Percentiles rank a stretch among this genome's conserved stretches.
phyloP scores from a whole-genome alignment of 35 echinoderm and acorn worm genomes.

The Heliocidaris erythrogramma region DNA sequence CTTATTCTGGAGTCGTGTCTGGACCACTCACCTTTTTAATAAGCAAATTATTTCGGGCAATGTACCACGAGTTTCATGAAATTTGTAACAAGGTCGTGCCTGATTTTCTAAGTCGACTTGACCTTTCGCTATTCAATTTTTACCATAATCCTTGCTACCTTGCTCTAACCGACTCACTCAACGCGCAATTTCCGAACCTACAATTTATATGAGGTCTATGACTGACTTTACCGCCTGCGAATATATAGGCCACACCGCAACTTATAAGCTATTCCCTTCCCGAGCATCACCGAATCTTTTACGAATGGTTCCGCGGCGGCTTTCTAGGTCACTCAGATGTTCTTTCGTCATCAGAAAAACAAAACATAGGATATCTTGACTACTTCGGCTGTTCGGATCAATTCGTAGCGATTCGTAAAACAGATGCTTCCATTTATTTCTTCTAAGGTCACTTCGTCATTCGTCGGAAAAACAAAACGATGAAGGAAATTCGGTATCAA shows the following conservation, averaged over 20 bases:
- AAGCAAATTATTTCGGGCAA: neutral
- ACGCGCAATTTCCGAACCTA: neutral
- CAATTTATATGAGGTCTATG: neutral
- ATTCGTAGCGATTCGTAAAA: neutral
- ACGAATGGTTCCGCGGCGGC: neutral
- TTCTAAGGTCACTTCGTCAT: slow-evolving; percentile 7
- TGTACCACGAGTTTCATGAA: neutral
- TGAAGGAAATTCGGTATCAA: neutral
- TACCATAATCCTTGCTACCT: neutral
- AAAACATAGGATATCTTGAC: slow-evolving; percentile 1
- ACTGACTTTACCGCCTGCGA: neutral
- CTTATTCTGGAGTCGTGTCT: neutral
- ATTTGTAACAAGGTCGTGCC: neutral
- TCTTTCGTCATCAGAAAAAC: neutral
- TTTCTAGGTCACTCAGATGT: neutral
- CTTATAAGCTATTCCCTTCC: slow-evolving; percentile 2
- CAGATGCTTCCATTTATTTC: neutral
- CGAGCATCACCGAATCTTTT: neutral
- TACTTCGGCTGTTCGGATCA: neutral
- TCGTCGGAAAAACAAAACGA: neutral
- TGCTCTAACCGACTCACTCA: neutral
- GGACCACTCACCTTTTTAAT: neutral
- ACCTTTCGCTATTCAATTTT: neutral
- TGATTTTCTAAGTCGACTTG: slow-evolving; percentile 10
- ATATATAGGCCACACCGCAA: slow-evolving; percentile 1